Conservation (phyloP, 2,888 invertebrate species). For the Cinara cedri region DNA sequence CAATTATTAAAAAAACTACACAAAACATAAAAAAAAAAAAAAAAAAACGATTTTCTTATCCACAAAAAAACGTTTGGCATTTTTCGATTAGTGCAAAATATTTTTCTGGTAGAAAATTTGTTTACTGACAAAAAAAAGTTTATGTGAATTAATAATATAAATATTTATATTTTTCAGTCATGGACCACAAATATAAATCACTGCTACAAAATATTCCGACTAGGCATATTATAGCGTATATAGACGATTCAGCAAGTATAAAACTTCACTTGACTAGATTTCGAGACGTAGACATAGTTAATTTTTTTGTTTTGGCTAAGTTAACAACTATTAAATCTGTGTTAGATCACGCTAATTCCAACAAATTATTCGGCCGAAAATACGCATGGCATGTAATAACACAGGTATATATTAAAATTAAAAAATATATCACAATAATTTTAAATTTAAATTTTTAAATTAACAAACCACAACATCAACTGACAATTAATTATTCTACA, state of each 20-base stretch:
- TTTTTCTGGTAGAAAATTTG: no score
- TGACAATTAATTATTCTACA: no score
- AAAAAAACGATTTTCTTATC: no score
- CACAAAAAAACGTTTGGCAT: no score
- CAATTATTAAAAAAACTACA: no score
- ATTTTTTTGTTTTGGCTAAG: conserved; percentile 84
- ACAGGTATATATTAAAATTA: conserved; percentile 64
- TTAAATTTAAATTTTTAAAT: background rate
- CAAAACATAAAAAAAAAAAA: no score
- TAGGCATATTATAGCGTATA: conserved; percentile 81
- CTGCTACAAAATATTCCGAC: conserved; percentile 88
- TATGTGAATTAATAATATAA: no score
- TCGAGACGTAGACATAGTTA: conserved; percentile 83
- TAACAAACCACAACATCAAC: background rate
- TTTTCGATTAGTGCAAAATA: no score
- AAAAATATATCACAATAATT: background rate
- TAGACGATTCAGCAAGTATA: conserved; percentile 68
- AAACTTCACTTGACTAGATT: conserved; percentile 75
- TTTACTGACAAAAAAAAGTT: no score
- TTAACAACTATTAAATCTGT: conserved; percentile 70
- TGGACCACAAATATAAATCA: conserved; percentile 93
- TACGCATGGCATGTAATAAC: conserved; percentile 88
- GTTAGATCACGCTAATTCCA: conserved; percentile 70
- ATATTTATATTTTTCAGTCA: conserved; percentile 72
- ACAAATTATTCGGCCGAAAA: conserved; percentile 80